These are phyloP conservation scores for Noctua janthina DNA, from an alignment of 2,888 invertebrate species.

Conservation along the genomic window DNA sequence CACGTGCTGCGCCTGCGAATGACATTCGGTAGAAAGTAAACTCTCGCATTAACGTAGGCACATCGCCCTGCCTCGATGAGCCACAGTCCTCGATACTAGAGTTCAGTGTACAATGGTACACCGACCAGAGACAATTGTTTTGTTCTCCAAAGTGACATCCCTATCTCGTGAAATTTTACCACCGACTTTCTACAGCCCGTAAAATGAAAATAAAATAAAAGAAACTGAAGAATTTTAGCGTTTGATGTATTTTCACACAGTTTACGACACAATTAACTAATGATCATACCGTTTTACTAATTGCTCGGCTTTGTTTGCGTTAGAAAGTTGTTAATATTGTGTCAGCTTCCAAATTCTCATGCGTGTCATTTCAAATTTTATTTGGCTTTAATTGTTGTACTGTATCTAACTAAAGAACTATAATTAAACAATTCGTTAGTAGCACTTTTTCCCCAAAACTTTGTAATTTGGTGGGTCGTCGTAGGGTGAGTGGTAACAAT, in stretches of 20 bases:
- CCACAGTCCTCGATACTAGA: conserved; percentile 52
- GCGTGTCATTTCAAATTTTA: conserved; percentile 56
- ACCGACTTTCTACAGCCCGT: conserved; percentile 62
- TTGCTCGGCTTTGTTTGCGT: conserved; percentile 68
- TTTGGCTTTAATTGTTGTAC: conserved; percentile 54
- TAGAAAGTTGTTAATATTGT: conserved; percentile 69
- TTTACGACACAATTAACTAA: conserved; percentile 66
- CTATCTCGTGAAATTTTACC: conserved; percentile 57
- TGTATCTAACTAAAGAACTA: conserved; percentile 47
- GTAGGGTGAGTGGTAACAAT: conserved; percentile 77
- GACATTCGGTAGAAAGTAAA: conserved; percentile 85
- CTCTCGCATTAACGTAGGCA: conserved; percentile 75
- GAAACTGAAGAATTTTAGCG: conserved; percentile 46
- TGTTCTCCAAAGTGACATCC: conserved; percentile 70
- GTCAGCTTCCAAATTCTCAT: conserved; percentile 60
- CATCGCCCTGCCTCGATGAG: conserved; percentile 53
- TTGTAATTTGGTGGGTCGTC: conserved; percentile 43
- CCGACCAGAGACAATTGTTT: conserved; percentile 70
- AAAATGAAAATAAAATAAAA: conserved; percentile 55
- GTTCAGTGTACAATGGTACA: conserved; percentile 67
- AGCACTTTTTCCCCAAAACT: conserved; percentile 52
- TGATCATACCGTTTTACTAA: conserved; percentile 67
- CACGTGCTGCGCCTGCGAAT: conserved; percentile 85
- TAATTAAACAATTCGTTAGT: conserved; percentile 55
- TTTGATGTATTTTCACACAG: conserved; percentile 60